phyloP scores from a whole-genome alignment of 1,140 invertebrate genomes.

The Rhyzopertha dominica region DNA sequence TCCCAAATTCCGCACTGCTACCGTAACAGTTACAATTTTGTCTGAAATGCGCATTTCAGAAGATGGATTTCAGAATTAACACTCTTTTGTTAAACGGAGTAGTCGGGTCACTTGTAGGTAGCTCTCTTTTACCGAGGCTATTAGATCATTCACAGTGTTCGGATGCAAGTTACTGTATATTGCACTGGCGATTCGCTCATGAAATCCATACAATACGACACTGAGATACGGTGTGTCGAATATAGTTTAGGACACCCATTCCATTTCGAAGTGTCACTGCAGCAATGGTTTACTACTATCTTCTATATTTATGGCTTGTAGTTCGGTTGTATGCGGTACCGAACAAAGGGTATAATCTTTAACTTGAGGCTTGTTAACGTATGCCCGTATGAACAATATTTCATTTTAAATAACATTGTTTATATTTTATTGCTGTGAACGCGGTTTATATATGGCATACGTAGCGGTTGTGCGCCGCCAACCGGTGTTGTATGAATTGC shows the following conservation, averaged over 20 bases:
- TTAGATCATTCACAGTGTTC: no score
- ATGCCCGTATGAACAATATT: conserved; percentile 38
- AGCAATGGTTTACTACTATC: conserved; percentile 40
- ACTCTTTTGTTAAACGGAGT: no score
- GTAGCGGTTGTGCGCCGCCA: no score
- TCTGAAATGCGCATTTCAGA: no score
- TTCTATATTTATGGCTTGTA: conserved; percentile 41
- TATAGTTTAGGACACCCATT: conserved; percentile 42
- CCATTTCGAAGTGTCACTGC: conserved; percentile 39
- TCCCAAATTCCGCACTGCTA: no score
- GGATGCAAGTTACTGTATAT: no score
- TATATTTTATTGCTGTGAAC: conserved; percentile 41
- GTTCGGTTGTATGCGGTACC: conserved; percentile 40
- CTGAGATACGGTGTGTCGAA: conserved; percentile 35
- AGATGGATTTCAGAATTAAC: no score
- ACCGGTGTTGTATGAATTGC: no score
- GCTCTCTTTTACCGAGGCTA: no score
- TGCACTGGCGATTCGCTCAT: no score
- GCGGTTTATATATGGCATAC: conserved; percentile 36
- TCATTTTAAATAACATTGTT: conserved; percentile 44
- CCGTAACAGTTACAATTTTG: no score
- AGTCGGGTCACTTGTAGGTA: no score
- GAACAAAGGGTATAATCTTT: conserved; percentile 42
- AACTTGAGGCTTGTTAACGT: conserved; percentile 42
- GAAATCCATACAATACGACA: conserved; percentile 15